Conservation (phyloP, 2,888 invertebrate genomes). For the Oxytorus armatus region DNA sequence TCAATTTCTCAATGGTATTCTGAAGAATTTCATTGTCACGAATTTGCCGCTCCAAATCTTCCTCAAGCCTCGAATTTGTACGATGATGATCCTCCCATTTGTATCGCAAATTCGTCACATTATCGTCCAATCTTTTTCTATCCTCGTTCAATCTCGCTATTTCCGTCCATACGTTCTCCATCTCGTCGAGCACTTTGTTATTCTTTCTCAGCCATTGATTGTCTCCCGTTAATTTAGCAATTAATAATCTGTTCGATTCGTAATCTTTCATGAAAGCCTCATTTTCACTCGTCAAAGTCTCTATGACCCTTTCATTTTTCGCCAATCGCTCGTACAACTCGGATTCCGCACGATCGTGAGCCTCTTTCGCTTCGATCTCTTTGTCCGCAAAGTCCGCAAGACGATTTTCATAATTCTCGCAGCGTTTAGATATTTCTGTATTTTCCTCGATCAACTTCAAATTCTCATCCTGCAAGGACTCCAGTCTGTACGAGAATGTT, state of each 20-base stretch:
- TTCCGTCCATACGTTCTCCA: constrained; percentile 68
- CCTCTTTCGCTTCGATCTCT: constrained; percentile 59
- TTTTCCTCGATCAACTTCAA: constrained; percentile 62
- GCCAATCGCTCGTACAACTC: constrained; percentile 54
- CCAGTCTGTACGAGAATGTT: constrained; percentile 65
- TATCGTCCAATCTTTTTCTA: constrained; percentile 66
- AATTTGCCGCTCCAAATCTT: constrained; percentile 61
- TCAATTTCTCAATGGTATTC: constrained; percentile 56
- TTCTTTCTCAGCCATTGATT: constrained; percentile 64
- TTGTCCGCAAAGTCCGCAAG: constrained; percentile 61
- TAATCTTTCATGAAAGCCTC: constrained; percentile 59
- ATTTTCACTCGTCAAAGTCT: constrained; percentile 64
- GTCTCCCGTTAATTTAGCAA: constrained; percentile 62
- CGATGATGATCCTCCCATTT: constrained; percentile 66
- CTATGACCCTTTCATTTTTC: constrained; percentile 60
- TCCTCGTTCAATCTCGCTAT: constrained; percentile 68
- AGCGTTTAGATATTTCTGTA: constrained; percentile 48
- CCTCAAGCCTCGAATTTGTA: constrained; percentile 70
- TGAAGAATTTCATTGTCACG: constrained; percentile 70
- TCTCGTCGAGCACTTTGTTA: constrained; percentile 67
- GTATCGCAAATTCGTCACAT: constrained; percentile 63
- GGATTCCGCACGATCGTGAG: constrained; percentile 29
- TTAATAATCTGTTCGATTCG: constrained; percentile 57
- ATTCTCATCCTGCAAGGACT: constrained; percentile 68
- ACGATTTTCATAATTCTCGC: constrained; percentile 63